These are phyloP conservation scores for Acanthurus lineatus DNA, from an alignment of 2,797 vertebrate genomes.

Conservation along the genomic window DNA sequence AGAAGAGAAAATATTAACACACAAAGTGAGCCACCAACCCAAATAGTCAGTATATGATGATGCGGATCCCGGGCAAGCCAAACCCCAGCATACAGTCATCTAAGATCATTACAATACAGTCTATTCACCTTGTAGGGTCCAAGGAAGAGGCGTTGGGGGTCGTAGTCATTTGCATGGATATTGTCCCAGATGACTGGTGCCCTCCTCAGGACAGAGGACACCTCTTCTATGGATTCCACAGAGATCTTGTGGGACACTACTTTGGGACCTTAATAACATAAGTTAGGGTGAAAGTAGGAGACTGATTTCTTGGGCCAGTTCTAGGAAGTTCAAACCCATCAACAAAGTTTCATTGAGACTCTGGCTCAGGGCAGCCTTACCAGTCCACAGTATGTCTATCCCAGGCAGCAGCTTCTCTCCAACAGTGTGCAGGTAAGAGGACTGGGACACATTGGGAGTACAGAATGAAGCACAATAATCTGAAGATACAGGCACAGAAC, in stretches of 20 bases:
- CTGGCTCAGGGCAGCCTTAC: conserved; percentile 76
- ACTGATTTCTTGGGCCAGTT: not conserved
- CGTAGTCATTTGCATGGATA: conserved; percentile 98
- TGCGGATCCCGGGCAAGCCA: not conserved
- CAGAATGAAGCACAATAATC: conserved; percentile 97
- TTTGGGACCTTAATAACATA: conserved; percentile 90
- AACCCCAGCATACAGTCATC: not conserved
- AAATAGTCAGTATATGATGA: no score
- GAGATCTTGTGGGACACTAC: conserved; percentile 98
- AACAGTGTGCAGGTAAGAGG: conserved; percentile 93
- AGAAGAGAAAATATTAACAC: not conserved
- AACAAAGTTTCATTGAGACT: not conserved
- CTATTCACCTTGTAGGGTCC: conserved; percentile 91
- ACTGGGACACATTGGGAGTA: conserved; percentile 92
- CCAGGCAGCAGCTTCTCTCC: conserved; percentile 94
- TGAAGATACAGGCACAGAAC: conserved; percentile 62
- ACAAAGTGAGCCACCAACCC: no score
- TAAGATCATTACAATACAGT: not conserved
- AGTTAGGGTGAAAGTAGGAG: not conserved
- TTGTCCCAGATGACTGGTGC: conserved; percentile 99
- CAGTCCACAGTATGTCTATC: conserved; percentile 97
- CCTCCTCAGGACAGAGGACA: conserved; percentile 93
- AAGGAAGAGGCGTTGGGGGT: conserved; percentile 96
- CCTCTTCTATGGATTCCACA: conserved; percentile 97
- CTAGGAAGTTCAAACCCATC: not conserved